Percentiles rank a stretch among this genome's conserved stretches.
Evolutionary conservation across 1,140 invertebrate species (phyloP).

Genomic region (Caenorhabditis remanei): DNA sequence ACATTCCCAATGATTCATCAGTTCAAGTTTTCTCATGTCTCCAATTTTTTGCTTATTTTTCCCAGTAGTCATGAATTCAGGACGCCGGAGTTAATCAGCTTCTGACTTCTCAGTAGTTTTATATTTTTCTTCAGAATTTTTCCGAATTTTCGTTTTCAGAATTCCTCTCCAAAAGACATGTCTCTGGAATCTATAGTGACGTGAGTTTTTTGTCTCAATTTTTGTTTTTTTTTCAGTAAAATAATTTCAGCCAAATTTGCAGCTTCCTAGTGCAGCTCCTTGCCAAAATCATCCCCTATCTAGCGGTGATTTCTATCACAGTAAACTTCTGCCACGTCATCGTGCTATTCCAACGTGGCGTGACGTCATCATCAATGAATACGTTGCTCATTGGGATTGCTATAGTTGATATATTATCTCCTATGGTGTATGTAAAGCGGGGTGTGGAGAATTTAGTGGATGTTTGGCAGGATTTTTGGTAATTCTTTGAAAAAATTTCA

Average conservation of each 20-base stretch:
- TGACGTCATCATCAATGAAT: not conserved
- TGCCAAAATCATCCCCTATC: not conserved
- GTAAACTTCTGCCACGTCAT: not conserved
- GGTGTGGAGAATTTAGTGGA: not conserved
- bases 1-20: too few relatives aligned
- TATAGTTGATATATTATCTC: not conserved
- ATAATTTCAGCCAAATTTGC: slow-evolving; percentile 14
- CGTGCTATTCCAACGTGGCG: not conserved
- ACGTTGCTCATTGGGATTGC: slow-evolving; percentile 3
- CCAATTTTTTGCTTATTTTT: too few relatives aligned
- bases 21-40: too few relatives aligned
- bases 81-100: too few relatives aligned
- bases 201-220: too few relatives aligned
- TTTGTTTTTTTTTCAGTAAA: too few relatives aligned
- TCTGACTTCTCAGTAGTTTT: too few relatives aligned
- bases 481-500: not conserved
- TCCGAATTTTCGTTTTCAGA: too few relatives aligned
- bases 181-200: too few relatives aligned
- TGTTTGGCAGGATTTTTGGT: not conserved
- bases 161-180: too few relatives aligned
- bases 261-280: not conserved
- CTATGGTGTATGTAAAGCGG: not conserved
- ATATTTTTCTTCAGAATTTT: too few relatives aligned
- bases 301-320: not conserved
- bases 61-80: too few relatives aligned